Conservation (phyloP, 2,888 invertebrate genomes). For the Acrobasis suavella region DNA sequence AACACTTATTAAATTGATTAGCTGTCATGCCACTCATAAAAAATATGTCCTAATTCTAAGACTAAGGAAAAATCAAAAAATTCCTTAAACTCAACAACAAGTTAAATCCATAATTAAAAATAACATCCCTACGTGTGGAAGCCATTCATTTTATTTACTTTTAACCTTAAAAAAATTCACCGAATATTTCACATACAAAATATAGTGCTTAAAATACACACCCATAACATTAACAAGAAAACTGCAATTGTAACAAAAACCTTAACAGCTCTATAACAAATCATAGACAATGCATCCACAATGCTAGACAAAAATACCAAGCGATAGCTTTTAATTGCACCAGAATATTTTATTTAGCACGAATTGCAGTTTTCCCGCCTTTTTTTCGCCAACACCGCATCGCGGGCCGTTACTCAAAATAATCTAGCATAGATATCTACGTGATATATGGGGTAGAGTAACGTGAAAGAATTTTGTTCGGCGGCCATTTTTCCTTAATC, state of each 20-base stretch:
- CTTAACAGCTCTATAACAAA: conserved; percentile 11
- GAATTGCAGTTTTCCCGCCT: conserved; percentile 61
- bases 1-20: no score
- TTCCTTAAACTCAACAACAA: no score
- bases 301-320: conserved; percentile 24
- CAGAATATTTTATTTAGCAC: conserved; percentile 72
- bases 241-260: neutral
- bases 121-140: no score
- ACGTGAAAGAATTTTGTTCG: conserved; percentile 56
- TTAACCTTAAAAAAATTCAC: neutral
- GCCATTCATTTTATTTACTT: no score
- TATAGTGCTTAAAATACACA: neutral
- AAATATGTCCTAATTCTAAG: no score
- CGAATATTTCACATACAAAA: neutral
- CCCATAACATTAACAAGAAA: neutral
- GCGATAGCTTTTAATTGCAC: conserved; percentile 71
- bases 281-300: conserved; percentile 23
- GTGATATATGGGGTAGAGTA: conserved; percentile 66
- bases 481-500: conserved; percentile 58
- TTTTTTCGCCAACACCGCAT: conserved; percentile 39
- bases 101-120: no score
- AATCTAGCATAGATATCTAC: conserved; percentile 76
- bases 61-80: no score
- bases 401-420: conserved; percentile 75
- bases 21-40: no score